Base-by-base conservation (phyloP, 2,888 invertebrate species). In the Deilephila elpenor region DNA sequence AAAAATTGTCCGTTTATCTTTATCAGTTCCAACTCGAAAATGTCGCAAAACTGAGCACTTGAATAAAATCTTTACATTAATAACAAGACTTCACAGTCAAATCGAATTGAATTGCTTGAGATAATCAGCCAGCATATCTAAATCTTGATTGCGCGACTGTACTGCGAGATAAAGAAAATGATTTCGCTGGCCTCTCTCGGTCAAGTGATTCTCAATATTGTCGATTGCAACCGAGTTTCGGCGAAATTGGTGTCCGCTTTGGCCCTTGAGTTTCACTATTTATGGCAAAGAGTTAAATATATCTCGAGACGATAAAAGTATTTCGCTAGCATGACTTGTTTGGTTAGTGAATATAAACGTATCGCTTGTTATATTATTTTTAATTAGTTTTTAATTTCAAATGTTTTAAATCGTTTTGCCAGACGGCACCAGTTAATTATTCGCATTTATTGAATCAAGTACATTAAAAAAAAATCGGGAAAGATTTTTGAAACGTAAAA, bases 131-230 rank as follows among this genome's bases (percentile, higher is more conserved):
- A 4, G 17, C n/a, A 44, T 64, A 76, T 72, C 44, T 73, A 71
- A 74, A 74, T 76, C 75, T 70, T 59, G 70, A 74, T 64, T 71
- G 72, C 17, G 71, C 75, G 74, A 75, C 14, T 76, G 61, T 61
- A 62, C 64, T 60, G 71, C 56, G 51, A 73, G 76, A 78, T 76
- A 78, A 79, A 74, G 71, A 74, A 59, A 72, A 72, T 76, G 75
- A 76, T 79, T 76, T 73, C 71, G 74, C 73, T 73, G 76, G 73
- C 67, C 75, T 70, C 75, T 75, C 74, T 74, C 75, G 78, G 77
- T 78, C 76, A 80, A 78, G 75, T 76, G 75, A 76, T 76, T 78
- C 70, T 34, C 75, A 78, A 75, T 74, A 64, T 71, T 44, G 60
- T 51, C 74, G 59, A 77, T 59, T 70, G 74, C 75, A 32, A 20